Conservation (phyloP, 2,797 vertebrate genomes). For the Otolemur crassicaudatus region DNA sequence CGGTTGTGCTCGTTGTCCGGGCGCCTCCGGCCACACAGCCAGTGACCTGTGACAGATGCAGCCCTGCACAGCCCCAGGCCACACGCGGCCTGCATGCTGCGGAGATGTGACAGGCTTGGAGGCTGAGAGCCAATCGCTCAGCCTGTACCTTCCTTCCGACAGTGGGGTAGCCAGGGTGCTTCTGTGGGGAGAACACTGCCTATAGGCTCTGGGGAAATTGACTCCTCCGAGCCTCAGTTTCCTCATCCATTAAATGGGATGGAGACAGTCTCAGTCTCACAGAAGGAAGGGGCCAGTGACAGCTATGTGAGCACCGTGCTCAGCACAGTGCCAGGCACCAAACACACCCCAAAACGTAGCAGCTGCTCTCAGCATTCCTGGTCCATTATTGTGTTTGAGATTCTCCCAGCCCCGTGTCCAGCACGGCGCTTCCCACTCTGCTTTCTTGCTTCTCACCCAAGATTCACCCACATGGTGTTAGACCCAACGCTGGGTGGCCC, state of each 20-base stretch:
- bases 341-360: rapidly evolving
- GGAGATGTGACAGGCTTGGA: neutral
- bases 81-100: neutral
- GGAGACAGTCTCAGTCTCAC: rapidly evolving
- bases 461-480: rapidly evolving
- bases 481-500: neutral
- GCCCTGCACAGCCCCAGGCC: neutral
- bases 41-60: slow-evolving; percentile 55
- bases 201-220: rapidly evolving
- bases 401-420: neutral
- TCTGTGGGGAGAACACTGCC: neutral
- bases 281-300: rapidly evolving
- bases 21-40: neutral
- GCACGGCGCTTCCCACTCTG: too few species aligned
- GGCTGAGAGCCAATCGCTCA: neutral
- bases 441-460: neutral
- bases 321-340: too few species aligned
- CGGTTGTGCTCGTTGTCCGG: neutral
- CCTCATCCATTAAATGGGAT: neutral
- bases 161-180: rapidly evolving
- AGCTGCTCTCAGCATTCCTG: rapidly evolving
- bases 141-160: neutral
- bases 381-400: rapidly evolving
- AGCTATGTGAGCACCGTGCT: too few species aligned
- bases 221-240: neutral